Base-by-base conservation (phyloP, 2,797 vertebrate species). In the Micrastur ruficollis region DNA sequence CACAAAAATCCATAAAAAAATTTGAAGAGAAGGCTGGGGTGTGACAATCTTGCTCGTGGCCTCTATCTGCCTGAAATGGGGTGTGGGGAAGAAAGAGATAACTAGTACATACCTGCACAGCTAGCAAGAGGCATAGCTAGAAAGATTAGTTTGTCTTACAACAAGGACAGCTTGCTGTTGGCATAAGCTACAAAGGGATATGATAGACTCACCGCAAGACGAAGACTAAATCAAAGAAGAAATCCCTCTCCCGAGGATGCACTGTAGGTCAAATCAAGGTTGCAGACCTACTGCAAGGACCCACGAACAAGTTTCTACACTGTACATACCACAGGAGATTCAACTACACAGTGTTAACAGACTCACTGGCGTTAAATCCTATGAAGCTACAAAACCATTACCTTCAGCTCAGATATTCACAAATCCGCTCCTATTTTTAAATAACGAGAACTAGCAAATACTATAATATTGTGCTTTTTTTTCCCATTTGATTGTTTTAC, bases 261-360 rank as follows among this genome's bases (percentile, higher is more conserved):
- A 52, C 17, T 42, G 46, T 36, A 59, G 42, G 32, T 58, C 72
- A 95, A 73, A 79, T 11, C 32, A 53, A 81, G 47, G 32, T 61
- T 70, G 59, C 11, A 83, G 47, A 74, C 22, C 66, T 78, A 27
- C 22, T 86, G 34, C 46, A 81, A 81, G 27, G 55, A 74, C 6
- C 6, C 19, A 19, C 47, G 38, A 72, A n/a, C 12, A 70, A 52
- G 31, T 44, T 76, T 74, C 29, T 73, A 58, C 3, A 3, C 42
- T 9, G 2, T 7, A 72, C 0, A 0, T 46, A 52, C 10, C 36
- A 44, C 29, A 34, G 52, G 29, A 83, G 15, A 56, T 66, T 36
- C 10, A 59, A 23, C 27, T n/a, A 32, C 6, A 6, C 26, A 36
- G 67, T 9, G 4, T 40, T 36, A 65, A 36, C 34, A 79, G 32